These are phyloP conservation scores for Anthophora plumipes DNA, from an alignment of 2,888 invertebrate genomes.

Conservation along the genomic window DNA sequence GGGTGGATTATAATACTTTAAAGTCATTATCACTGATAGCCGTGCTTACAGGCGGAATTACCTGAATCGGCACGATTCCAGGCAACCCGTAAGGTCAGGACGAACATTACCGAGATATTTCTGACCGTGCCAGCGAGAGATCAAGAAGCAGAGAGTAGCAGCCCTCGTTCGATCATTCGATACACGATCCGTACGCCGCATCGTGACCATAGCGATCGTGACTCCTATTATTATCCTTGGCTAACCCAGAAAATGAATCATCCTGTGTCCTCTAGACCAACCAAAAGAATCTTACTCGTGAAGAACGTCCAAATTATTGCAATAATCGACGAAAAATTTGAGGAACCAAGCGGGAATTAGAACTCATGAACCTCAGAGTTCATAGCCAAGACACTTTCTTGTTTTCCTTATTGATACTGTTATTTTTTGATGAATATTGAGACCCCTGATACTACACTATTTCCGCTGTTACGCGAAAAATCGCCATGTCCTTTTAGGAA, in stretches of 20 bases:
- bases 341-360: too few relatives aligned
- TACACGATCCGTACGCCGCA: constrained; percentile 47
- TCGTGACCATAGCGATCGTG: constrained; percentile 62
- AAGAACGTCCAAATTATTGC: too few relatives aligned
- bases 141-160: constrained; percentile 28
- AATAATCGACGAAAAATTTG: too few relatives aligned
- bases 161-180: constrained; percentile 46
- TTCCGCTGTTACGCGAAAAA: too few relatives aligned
- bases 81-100: constrained; percentile 39
- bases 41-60: constrained; percentile 46
- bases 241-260: constrained; percentile 54
- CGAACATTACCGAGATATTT: constrained; percentile 45
- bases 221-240: constrained; percentile 60
- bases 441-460: too few relatives aligned
- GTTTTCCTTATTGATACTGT: too few relatives aligned
- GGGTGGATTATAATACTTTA: constrained; percentile 45
- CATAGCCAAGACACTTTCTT: too few relatives aligned
- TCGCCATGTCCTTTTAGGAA: too few relatives aligned
- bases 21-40: constrained; percentile 53
- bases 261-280: constrained; percentile 36
- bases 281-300: too few relatives aligned
- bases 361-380: too few relatives aligned
- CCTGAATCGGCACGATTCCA: constrained; percentile 55
- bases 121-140: constrained; percentile 34
- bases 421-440: too few relatives aligned